Percentiles rank a stretch among this genome's conserved stretches.
These are phyloP conservation scores for Pagrus major DNA, from an alignment of 2,113 vertebrate species.

Conservation along the genomic window DNA sequence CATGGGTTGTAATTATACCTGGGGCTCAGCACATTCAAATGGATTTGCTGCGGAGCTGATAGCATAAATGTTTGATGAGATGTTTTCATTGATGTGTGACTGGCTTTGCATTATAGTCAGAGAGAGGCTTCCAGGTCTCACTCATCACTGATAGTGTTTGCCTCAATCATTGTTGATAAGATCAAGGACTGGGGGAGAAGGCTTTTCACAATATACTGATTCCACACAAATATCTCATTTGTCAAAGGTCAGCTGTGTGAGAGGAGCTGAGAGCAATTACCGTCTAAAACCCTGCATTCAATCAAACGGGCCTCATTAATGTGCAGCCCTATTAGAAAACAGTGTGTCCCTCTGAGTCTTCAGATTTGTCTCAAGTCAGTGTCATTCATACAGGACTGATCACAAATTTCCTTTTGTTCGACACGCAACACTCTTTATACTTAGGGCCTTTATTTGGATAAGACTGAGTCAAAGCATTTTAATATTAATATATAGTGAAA, in stretches of 20 bases:
- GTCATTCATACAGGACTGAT: neutral
- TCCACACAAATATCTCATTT: slow-evolving; percentile 49
- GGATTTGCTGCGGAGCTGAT: slow-evolving; percentile 66
- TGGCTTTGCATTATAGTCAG: slow-evolving; percentile 47
- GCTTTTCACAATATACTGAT: slow-evolving; percentile 35
- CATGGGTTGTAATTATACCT: slow-evolving; percentile 70
- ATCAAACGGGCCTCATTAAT: slow-evolving; percentile 38
- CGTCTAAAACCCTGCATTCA: slow-evolving; percentile 10
- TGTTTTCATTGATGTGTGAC: slow-evolving; percentile 73
- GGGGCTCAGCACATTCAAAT: slow-evolving; percentile 56
- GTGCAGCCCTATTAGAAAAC: neutral
- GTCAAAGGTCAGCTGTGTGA: slow-evolving; percentile 54
- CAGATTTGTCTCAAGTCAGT: slow-evolving; percentile 7
- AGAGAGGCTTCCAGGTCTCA: slow-evolving; percentile 44
- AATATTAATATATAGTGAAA: neutral
- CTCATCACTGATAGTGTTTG: slow-evolving; percentile 46
- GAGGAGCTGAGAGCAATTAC: slow-evolving; percentile 24
- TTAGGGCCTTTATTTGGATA: neutral
- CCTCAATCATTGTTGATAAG: slow-evolving; percentile 56
- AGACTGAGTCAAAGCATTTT: neutral
- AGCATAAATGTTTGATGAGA: slow-evolving; percentile 77
- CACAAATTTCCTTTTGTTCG: neutral
- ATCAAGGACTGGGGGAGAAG: slow-evolving; percentile 22
- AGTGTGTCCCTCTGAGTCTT: neutral
- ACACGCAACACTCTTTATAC: neutral